Percentiles rank a stretch among this genome's conserved stretches.
These are phyloP conservation scores for Polypedilum vanderplanki DNA, from an alignment of 1,140 invertebrate genomes.

Conservation along the genomic window DNA sequence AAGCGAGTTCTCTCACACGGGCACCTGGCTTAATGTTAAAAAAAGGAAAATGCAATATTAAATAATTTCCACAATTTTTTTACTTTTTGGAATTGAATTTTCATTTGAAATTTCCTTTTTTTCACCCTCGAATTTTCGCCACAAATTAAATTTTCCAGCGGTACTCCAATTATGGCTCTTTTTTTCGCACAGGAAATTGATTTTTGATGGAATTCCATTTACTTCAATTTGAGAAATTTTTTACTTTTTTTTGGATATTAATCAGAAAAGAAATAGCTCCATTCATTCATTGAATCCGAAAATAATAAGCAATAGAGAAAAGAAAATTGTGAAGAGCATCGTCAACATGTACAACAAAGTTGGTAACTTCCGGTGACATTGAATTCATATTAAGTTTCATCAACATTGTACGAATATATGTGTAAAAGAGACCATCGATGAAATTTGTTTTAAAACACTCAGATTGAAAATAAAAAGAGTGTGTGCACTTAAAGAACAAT, in stretches of 20 bases:
- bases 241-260: no score
- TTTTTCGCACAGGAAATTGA: neutral
- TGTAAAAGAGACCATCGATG: no score
- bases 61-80: neutral
- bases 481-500: neutral
- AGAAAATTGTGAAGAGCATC: slow-evolving; percentile 1
- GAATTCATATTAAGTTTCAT: neutral
- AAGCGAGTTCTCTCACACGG: neutral
- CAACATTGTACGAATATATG: no score
- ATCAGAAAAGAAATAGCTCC: no score
- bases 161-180: neutral
- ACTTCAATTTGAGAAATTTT: no score
- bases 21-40: neutral
- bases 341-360: neutral
- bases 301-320: neutral
- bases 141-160: neutral
- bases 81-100: neutral
- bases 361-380: slow-evolving; percentile 24
- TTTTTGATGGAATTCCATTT: neutral
- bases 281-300: neutral
- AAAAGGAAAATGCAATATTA: neutral
- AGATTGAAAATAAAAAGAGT: neutral
- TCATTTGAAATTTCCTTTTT: neutral
- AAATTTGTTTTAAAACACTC: no score
- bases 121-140: neutral